Evolutionary conservation across 2,888 invertebrate species (phyloP).

Genomic region (Camptogramma bilineatum): DNA sequence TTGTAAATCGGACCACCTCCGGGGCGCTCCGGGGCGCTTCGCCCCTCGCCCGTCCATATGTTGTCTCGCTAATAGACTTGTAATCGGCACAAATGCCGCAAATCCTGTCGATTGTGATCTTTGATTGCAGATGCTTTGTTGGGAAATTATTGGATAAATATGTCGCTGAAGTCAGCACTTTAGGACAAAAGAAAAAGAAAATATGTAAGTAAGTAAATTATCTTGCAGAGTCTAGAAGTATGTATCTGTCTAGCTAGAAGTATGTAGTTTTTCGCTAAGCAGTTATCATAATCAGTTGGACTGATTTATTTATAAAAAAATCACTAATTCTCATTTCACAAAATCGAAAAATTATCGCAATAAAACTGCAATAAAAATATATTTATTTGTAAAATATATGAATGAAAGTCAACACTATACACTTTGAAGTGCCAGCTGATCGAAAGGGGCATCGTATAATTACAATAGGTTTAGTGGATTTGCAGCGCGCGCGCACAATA

Average conservation of each 20-base stretch:
- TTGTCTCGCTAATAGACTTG: conserved; percentile 74
- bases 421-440: conserved; percentile 71
- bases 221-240: too few species aligned
- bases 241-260: too few species aligned
- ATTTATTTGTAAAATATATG: conserved; percentile 34
- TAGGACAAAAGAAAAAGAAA: conserved; percentile 5
- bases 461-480: conserved; percentile 74
- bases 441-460: conserved; percentile 53
- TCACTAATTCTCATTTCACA: too few species aligned
- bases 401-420: conserved; percentile 45
- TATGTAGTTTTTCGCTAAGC: not conserved
- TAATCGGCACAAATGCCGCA: conserved; percentile 75
- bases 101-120: conserved; percentile 66
- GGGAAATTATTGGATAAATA: conserved; percentile 32
- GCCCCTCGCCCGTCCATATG: conserved; percentile 71
- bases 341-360: too few species aligned
- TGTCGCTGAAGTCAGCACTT: conserved; percentile 29
- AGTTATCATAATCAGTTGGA: not conserved
- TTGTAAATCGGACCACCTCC: conserved; percentile 57
- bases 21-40: conserved; percentile 58
- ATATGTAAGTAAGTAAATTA: too few species aligned
- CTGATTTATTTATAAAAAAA: too few species aligned
- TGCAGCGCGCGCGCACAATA: conserved; percentile 56
- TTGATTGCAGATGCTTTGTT: conserved; percentile 53
- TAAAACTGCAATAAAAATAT: not conserved